Percentiles rank a stretch among this genome's conserved stretches.
Conservation (phyloP, 2,797 vertebrate genomes). For the Vipera latastei region DNA sequence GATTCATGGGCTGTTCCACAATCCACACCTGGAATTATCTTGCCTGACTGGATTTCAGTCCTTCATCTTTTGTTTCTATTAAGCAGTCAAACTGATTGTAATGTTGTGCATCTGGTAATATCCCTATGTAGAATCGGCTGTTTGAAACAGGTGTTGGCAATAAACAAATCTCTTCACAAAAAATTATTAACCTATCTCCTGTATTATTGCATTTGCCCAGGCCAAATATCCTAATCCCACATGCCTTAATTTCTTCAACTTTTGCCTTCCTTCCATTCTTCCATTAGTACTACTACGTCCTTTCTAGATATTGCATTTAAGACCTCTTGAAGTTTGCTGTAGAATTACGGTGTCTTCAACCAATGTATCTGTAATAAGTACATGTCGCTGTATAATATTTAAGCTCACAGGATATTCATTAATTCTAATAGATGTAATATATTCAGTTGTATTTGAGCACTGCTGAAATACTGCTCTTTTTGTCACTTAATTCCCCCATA, state of each 20-base stretch:
- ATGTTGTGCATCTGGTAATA: not conserved
- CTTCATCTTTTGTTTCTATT: not conserved
- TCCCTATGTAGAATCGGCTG: not conserved
- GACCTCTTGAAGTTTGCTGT: not conserved
- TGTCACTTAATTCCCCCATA: not conserved
- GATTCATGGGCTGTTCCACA: not conserved
- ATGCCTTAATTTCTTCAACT: not conserved
- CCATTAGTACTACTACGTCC: not conserved
- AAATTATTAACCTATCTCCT: not conserved
- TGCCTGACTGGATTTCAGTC: not conserved
- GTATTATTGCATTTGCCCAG: not conserved
- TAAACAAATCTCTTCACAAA: not conserved
- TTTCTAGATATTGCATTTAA: not conserved
- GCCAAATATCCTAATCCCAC: not conserved
- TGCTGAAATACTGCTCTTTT: not conserved
- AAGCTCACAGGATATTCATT: not conserved
- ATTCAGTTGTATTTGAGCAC: not conserved
- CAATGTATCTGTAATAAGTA: not conserved
- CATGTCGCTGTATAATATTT: not conserved
- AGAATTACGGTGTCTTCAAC: not conserved
- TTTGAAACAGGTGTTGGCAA: not conserved
- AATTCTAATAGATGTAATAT: not conserved
- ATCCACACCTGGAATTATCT: not conserved
- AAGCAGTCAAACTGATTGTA: not conserved
- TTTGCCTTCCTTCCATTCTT: not conserved